Conservation (phyloP, 2,113 vertebrate species). For the Poecile atricapillus region DNA sequence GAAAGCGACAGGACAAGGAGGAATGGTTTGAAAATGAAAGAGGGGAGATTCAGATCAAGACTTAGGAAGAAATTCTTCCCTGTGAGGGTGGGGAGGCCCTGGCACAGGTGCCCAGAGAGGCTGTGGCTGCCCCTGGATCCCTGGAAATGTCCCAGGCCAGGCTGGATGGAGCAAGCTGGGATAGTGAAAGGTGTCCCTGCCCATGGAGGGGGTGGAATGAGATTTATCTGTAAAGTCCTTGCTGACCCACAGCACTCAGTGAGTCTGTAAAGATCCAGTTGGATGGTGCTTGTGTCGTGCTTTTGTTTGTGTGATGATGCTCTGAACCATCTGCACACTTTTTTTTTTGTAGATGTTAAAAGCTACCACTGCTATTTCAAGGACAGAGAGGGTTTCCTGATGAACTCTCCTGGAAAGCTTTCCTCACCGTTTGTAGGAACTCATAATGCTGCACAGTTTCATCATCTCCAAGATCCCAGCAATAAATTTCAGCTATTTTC, state of each 20-base stretch:
- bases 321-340: background rate
- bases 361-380: background rate
- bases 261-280: background rate
- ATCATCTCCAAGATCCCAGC: background rate
- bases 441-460: background rate
- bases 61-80: background rate
- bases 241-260: too few relatives aligned
- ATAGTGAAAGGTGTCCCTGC: rapidly evolving
- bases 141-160: background rate
- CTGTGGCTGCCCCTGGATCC: background rate
- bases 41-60: background rate
- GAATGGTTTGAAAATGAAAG: background rate
- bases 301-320: background rate
- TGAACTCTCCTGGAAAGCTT: background rate
- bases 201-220: rapidly evolving
- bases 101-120: background rate
- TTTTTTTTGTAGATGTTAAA: background rate
- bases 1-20: background rate
- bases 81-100: rapidly evolving
- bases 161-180: rapidly evolving
- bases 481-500: background rate
- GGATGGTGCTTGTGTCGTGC: background rate
- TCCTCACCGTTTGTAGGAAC: background rate
- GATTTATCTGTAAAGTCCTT: background rate
- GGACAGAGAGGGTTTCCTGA: background rate